A percentile compares a stretch with the other conserved stretches of the same genome.
Evolutionary conservation across 2,797 vertebrate genomes (phyloP).

Genomic region (Allobates femoralis): DNA sequence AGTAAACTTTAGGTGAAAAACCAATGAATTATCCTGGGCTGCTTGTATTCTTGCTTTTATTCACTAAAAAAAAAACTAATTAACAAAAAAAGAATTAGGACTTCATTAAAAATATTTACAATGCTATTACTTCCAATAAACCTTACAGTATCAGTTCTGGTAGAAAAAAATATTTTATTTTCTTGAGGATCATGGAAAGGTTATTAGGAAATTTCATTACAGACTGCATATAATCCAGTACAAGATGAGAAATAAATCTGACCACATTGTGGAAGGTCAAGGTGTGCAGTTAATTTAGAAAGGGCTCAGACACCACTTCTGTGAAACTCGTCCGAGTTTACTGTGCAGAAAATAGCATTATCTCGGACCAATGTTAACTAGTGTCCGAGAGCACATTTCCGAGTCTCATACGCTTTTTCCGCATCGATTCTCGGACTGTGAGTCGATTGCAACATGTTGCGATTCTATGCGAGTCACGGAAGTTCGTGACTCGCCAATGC

Average conservation of each 20-base stretch:
- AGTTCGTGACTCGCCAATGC: too few species aligned
- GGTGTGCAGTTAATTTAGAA: background rate
- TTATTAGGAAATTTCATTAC: slow-evolving; percentile 31
- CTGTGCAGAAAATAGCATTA: too few species aligned
- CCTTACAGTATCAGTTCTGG: background rate
- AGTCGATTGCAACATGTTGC: too few species aligned
- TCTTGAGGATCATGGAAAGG: slow-evolving; percentile 20
- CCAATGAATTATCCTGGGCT: background rate
- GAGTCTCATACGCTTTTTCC: too few species aligned
- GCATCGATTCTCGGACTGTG: too few species aligned
- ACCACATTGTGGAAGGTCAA: slow-evolving; percentile 6
- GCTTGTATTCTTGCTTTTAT: slow-evolving; percentile 27
- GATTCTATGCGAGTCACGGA: too few species aligned
- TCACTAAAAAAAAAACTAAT: slow-evolving; percentile 27
- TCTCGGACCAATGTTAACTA: too few species aligned
- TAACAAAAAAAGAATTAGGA: slow-evolving; percentile 2
- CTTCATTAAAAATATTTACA: slow-evolving; percentile 49
- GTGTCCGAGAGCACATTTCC: too few species aligned
- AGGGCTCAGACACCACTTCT: too few species aligned
- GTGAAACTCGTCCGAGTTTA: too few species aligned
- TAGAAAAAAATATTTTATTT: slow-evolving; percentile 25
- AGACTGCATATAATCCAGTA: slow-evolving; percentile 5
- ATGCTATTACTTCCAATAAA: slow-evolving; percentile 24
- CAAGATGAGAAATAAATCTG: slow-evolving; percentile 40
- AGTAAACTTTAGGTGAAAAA: background rate